Base-by-base conservation (phyloP, 1,140 invertebrate genomes). In the Pachyrhynchus sulphureomaculatus region DNA sequence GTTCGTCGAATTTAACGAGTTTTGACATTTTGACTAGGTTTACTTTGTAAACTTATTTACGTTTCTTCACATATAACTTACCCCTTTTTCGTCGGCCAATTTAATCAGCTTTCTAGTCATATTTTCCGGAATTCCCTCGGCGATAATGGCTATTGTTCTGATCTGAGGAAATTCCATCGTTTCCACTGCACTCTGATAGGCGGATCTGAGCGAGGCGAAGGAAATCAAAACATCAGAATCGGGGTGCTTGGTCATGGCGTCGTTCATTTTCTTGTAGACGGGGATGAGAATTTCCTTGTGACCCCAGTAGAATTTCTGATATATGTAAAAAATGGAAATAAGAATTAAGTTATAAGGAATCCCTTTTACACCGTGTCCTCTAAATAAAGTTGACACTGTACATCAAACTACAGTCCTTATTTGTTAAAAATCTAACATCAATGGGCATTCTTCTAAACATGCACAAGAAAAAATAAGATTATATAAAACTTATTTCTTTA, bases 91-190 rank as follows among this genome's bases (percentile, higher is more conserved):
- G 58, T 90, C 79, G 0, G 95, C 95, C 26, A 88, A 79, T 64
- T 96, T 87, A 70, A 96, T 95, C 52, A 99, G 81, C 76, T 97
- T 95, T 59, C 97, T 82, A 0, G 97, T 99, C 83, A 97, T 88
- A 77, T 99, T 98, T 78, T 99, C 96, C 0, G 96, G 96, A 64
- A 99, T 99, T 33, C 97, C 97, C 80, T 99, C 97, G 15, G 96
- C 97, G 73, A 99, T 99, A 67, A 99, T 99, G 10, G 97, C 95
- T 63, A 99, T 96, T 0, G 93, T 94, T 74, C 92, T 85, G 52
- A 99, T 96, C 73, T 98, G 95, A 4, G 93, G 89, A 77, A 89
- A 98, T 44, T 90, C 84, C 77, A 98, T 81, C 1, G 95, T 79
- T 77, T 99, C 96, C 56, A 99, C 79, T 0, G 97, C 96, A 64